These are phyloP conservation scores for Sus scrofa DNA, from an alignment of 2,113 vertebrate genomes.

Conservation along the genomic window DNA sequence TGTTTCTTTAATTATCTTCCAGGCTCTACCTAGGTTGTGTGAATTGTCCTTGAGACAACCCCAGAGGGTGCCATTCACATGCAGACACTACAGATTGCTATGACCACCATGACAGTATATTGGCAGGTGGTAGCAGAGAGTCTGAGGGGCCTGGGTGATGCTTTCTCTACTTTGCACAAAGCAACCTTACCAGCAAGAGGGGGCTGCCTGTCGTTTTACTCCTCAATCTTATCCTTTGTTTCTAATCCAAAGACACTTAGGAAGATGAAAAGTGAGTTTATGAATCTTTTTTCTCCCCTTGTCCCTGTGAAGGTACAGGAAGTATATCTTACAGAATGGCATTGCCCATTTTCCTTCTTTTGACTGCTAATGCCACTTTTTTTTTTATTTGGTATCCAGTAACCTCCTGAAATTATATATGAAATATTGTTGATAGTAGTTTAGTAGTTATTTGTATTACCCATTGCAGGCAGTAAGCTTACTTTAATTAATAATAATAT, in stretches of 20 bases:
- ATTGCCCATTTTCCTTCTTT: neutral
- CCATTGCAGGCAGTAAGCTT: neutral
- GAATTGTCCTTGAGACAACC: conserved; percentile 1
- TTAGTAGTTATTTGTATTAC: neutral
- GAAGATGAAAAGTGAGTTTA: neutral
- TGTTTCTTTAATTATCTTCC: neutral
- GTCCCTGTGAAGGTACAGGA: neutral
- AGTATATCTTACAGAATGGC: neutral
- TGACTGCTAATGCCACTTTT: neutral
- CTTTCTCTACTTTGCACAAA: neutral
- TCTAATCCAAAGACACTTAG: neutral
- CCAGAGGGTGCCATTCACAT: neutral
- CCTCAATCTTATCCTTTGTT: neutral
- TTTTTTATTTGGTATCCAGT: neutral
- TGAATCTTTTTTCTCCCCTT: neutral
- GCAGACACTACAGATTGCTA: neutral
- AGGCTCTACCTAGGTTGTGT: neutral
- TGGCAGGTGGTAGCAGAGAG: neutral
- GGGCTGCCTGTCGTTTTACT: neutral
- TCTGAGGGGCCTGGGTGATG: neutral
- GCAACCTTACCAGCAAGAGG: neutral
- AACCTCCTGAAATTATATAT: neutral
- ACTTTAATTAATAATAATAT: neutral
- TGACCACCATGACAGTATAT: neutral
- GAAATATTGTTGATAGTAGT: neutral